A percentile compares a stretch with the other conserved stretches of the same genome.
Evolutionary conservation across 1,140 invertebrate genomes (phyloP).

Genomic region (Ceratina australensis): DNA sequence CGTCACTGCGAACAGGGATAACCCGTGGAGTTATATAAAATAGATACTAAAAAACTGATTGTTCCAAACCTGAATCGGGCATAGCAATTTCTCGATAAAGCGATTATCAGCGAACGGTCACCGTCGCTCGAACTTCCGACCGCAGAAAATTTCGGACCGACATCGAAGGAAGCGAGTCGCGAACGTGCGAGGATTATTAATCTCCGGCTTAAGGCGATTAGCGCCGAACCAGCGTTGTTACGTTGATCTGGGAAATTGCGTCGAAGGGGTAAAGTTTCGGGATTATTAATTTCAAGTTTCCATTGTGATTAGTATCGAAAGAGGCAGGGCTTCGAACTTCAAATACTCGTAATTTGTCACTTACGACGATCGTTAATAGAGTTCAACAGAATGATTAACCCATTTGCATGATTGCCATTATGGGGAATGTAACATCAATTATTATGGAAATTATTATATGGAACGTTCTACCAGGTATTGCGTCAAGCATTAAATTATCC

Average conservation of each 20-base stretch:
- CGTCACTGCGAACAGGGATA: no score
- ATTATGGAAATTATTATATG: no score
- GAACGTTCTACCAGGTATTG: no score
- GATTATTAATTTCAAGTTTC: constrained; percentile 31
- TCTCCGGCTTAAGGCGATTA: constrained; percentile 24
- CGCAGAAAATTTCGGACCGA: constrained; percentile 13
- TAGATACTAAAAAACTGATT: no score
- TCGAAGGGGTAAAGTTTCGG: background rate
- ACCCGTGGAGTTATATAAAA: no score
- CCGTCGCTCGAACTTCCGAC: background rate
- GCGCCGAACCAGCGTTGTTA: background rate
- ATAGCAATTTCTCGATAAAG: constrained; percentile 12
- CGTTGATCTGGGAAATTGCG: constrained; percentile 25
- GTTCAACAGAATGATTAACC: no score
- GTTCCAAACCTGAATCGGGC: no score
- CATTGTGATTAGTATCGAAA: background rate
- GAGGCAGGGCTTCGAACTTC: background rate
- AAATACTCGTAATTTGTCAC: background rate
- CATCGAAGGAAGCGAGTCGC: background rate
- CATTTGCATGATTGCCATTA: background rate
- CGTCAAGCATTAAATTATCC: no score
- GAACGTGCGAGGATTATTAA: constrained; percentile 25
- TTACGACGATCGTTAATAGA: background rate
- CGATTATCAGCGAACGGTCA: constrained; percentile 36
- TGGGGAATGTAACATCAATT: no score